Base-by-base conservation (phyloP, 2,888 invertebrate genomes). In the Amiota minor region DNA sequence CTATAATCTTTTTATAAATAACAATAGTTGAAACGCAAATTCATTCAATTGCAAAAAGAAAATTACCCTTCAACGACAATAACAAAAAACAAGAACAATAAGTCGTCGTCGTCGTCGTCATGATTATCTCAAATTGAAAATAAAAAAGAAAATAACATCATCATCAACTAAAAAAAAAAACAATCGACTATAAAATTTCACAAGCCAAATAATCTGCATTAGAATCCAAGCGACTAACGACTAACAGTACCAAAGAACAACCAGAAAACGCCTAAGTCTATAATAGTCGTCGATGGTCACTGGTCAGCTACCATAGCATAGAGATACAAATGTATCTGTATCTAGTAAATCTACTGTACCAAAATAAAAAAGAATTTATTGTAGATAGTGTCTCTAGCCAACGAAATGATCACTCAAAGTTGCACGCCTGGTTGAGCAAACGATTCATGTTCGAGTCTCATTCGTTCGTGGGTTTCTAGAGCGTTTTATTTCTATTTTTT, bases 11-110 rank as follows among this genome's bases (percentile, higher is more conserved):
- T 59, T 56, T 81, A 83, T 83, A 77, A 81, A 80, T 68, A 81
- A 83, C 84, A 84, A 84, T 77, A 80, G 76, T 79, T 80, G 79
- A 81, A 86, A 84, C 86, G 86, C 85, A 86, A 86, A 87, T 86
- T 86, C 86, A 86, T 86, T 86, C 85, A 84, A 86, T 85, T 84
- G 82, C 81, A 79, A 85, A 85, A 84, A 85, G 83, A 85, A 86
- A 86, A 82, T 86, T 81, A 82, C 83, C 81, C 79, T 80, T 82
- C 78, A 79, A 78, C 76, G 75, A 74, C 71, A 72, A 67, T 68
- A 72, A 72, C 72, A 59, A 76, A 61, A 61, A 73, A 77, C 50
- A 73, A 75, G 61, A 72, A 62, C 20, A 71, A 53, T 46, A 71
- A 46, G n/a, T 35, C 3, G 23, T 3, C 35, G 35, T 35, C 6